Conservation (phyloP, 2,113 vertebrate species). For the Ellobius talpinus region DNA sequence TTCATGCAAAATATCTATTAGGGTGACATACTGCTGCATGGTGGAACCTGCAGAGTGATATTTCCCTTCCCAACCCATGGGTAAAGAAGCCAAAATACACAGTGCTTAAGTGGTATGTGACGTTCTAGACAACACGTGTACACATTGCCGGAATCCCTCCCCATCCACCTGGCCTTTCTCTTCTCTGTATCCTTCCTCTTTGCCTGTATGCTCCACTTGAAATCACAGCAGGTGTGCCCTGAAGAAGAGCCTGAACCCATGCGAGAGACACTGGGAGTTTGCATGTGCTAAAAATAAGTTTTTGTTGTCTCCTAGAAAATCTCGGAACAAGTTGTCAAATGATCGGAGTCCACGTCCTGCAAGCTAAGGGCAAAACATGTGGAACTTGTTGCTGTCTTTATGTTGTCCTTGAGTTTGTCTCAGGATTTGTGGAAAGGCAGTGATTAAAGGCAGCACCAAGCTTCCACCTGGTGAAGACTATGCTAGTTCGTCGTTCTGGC, state of each 20-base stretch:
- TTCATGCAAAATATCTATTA: not conserved
- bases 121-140: not conserved
- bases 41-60: not conserved
- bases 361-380: not conserved
- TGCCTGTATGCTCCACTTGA: not conserved
- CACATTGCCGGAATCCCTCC: not conserved
- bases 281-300: not conserved
- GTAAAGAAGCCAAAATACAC: not conserved
- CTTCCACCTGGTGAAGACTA: constrained; percentile 59
- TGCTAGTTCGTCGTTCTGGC: not conserved
- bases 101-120: not conserved
- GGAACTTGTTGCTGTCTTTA: constrained; percentile 35
- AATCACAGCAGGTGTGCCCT: not conserved
- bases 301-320: not conserved
- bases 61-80: not conserved
- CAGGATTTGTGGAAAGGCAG: not conserved
- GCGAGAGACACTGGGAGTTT: not conserved
- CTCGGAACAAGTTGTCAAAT: constrained; percentile 1
- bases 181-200: not conserved
- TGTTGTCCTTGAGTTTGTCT: constrained; percentile 62
- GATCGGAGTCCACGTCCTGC: not conserved
- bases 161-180: not conserved
- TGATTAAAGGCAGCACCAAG: constrained; percentile 12
- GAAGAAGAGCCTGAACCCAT: not conserved
- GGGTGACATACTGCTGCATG: not conserved